A percentile compares a stretch with the other conserved stretches of the same genome.
Evolutionary conservation across 2,888 invertebrate genomes (phyloP).

Genomic region (Ophraella communa): DNA sequence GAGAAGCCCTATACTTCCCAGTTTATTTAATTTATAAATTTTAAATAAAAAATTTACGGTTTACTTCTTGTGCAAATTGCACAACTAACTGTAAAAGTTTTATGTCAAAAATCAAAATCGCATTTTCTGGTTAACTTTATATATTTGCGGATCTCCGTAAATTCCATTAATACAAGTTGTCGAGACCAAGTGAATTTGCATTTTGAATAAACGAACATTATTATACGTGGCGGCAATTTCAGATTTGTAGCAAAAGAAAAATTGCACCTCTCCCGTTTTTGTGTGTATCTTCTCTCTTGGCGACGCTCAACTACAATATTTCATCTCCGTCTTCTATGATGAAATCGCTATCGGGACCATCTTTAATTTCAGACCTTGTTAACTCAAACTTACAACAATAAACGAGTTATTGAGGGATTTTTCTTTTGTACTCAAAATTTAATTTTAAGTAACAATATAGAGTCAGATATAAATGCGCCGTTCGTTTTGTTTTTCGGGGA

Average conservation of each 20-base stretch:
- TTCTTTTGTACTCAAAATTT: slow-evolving; percentile 40
- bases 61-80: no score
- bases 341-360: slow-evolving; percentile 68
- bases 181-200: slow-evolving; percentile 49
- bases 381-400: slow-evolving; percentile 54
- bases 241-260: slow-evolving; percentile 56
- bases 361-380: slow-evolving; percentile 66
- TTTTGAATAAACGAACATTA: slow-evolving; percentile 54
- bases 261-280: slow-evolving; percentile 54
- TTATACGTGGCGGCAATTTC: slow-evolving; percentile 57
- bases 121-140: not conserved
- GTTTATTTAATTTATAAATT: no score
- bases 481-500: slow-evolving; percentile 1
- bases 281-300: slow-evolving; percentile 42
- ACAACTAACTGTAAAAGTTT: no score
- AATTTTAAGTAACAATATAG: slow-evolving; percentile 41
- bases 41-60: no score
- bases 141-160: not conserved
- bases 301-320: slow-evolving; percentile 53
- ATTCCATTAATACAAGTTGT: not conserved
- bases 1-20: no score
- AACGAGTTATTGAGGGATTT: slow-evolving; percentile 47
- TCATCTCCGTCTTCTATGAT: slow-evolving; percentile 62
- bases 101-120: not conserved
- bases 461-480: slow-evolving; percentile 26